A percentile compares a stretch with the other conserved stretches of the same genome.
These are phyloP conservation scores for Periophthalmus modestus DNA, from an alignment of 2,113 vertebrate genomes.

Conservation along the genomic window DNA sequence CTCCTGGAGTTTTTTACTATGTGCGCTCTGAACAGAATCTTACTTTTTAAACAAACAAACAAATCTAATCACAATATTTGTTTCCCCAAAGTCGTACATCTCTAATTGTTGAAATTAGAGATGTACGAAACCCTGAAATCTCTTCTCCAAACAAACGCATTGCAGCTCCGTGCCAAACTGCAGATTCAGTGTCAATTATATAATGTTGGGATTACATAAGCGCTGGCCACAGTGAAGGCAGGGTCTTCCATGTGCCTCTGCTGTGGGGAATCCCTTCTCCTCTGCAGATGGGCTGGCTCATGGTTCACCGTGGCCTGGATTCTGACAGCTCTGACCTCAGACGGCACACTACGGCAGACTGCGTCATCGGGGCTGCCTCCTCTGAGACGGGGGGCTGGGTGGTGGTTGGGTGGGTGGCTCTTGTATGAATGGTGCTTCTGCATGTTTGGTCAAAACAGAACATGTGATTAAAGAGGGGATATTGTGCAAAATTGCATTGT, in stretches of 20 bases:
- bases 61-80: too few species aligned
- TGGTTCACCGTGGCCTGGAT: constrained; percentile 29
- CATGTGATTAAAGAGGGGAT: too few species aligned
- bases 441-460: too few species aligned
- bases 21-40: too few species aligned
- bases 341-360: constrained; percentile 44
- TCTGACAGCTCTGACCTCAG: constrained; percentile 40
- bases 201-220: constrained; percentile 39
- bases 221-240: constrained; percentile 14
- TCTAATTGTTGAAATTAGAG: not conserved
- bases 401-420: not conserved
- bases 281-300: constrained; percentile 12
- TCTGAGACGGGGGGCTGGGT: not conserved
- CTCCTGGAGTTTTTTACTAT: too few species aligned
- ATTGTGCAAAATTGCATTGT: too few species aligned
- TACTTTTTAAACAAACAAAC: too few species aligned
- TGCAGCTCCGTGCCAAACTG: constrained; percentile 23
- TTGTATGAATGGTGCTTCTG: too few species aligned
- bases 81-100: too few species aligned
- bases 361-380: constrained; percentile 45
- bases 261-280: constrained; percentile 40
- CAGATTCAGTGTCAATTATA: constrained; percentile 33
- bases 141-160: not conserved
- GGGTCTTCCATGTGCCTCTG: constrained; percentile 6
- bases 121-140: too few species aligned